Evolutionary conservation across 2,797 vertebrate species (phyloP).

Genomic region (Pangasius krempfi): DNA sequence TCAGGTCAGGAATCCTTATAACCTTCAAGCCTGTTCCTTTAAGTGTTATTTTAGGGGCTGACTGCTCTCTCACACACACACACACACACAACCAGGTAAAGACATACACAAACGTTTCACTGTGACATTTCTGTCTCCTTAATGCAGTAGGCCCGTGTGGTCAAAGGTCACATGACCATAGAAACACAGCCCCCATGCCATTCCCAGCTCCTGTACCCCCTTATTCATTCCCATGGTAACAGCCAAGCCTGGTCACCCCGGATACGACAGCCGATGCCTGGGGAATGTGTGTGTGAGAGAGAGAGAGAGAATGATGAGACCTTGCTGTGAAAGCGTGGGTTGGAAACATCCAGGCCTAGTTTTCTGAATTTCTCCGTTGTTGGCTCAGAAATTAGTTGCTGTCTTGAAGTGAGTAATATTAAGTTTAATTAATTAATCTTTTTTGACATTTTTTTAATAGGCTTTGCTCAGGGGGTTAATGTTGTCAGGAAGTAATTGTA

Average conservation of each 20-base stretch:
- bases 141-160: constrained; percentile 66
- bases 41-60: neutral
- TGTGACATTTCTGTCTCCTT: constrained; percentile 65
- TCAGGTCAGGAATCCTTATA: neutral
- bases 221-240: constrained; percentile 78
- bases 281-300: constrained; percentile 69
- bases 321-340: neutral
- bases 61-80: neutral
- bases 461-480: neutral
- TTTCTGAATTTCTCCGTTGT: neutral
- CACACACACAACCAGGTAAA: neutral
- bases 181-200: constrained; percentile 60
- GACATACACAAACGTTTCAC: neutral
- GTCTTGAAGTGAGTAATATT: neutral
- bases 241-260: constrained; percentile 71
- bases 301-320: constrained; percentile 45
- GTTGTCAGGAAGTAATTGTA: neutral
- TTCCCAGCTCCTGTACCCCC: constrained; percentile 67
- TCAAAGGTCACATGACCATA: constrained; percentile 70
- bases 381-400: neutral
- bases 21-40: neutral
- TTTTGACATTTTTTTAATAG: too few species aligned
- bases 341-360: neutral
- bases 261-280: constrained; percentile 69
- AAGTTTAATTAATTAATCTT: neutral